Evolutionary conservation across 2,888 invertebrate species (phyloP), one percentile per base, ranked within the genome.

Genomic region (Ophion ventricosus): DNA sequence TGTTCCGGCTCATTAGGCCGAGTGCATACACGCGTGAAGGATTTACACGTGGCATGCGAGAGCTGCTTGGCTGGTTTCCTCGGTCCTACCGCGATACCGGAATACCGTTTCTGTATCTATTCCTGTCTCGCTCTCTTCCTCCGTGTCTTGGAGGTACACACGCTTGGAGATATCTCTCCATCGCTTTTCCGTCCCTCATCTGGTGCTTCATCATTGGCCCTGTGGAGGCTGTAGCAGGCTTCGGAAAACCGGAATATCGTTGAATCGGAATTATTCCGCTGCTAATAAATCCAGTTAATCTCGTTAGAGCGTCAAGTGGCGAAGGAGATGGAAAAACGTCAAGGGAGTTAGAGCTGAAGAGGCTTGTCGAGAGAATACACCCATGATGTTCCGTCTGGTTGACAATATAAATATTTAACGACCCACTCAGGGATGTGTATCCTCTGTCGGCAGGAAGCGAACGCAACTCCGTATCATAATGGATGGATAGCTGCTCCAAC

Each of bases 1-100:
- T 88, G 91, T 91, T 91, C 86, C 88, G 85, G 89, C 90, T 91
- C 91, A 92, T 91, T 91, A 92, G 89, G 87, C 84, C 83, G 76
- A 77, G 86, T 85, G 89, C 88, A 88, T 89, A 90, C 88, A 89
- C 88, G 91, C 91, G 90, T 89, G 84, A 90, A 90, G 90, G 91
- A 91, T 91, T 91, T 90, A 89, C 88, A 88, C 88, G 87, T 85
- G 80, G 84, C 84, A 82, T 82, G 82, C 82, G 82, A 84, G 66
- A 84, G 66, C 77, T 76, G 64, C 69, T 76, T 26, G 79, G 26
- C 29, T 81, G 70, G 23, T 57, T 23, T 57, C 25, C 59, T 73
- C 76, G 70, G 49, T 57, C 20, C 20, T 57, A 23, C 20, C 54
- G 56, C 17, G 57, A 49, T 49, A 17, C 49, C 49, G 49, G 49